Conservation (phyloP, 2,113 vertebrate genomes). For the Ramphastos sulfuratus region DNA sequence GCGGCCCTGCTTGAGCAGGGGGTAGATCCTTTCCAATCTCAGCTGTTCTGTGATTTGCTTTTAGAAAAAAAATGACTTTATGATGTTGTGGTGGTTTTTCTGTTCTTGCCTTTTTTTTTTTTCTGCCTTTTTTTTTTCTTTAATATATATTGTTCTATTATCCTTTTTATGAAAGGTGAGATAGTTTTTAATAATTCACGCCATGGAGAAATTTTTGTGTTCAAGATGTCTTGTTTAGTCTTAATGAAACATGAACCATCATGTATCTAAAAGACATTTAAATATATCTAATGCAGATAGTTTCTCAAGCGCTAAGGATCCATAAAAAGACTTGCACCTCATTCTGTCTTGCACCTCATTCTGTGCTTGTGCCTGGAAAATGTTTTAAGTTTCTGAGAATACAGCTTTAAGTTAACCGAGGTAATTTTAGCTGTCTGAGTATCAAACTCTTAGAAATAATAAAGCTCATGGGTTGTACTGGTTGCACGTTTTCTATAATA, state of each 20-base stretch:
- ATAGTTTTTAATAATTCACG: neutral
- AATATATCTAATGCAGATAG: neutral
- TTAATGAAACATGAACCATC: neutral
- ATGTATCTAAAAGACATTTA: neutral
- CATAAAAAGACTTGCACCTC: neutral
- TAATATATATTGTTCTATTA: neutral
- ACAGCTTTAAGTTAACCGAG: neutral
- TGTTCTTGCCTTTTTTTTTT: neutral
- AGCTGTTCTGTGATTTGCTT: neutral
- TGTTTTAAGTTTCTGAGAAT: neutral
- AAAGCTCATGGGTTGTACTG: neutral
- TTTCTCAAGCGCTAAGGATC: neutral
- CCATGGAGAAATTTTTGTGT: neutral
- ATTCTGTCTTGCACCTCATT: neutral
- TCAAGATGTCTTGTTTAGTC: neutral
- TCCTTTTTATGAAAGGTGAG: neutral
- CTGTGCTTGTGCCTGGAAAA: neutral
- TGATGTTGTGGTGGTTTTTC: neutral
- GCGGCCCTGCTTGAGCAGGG: neutral
- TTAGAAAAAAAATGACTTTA: neutral
- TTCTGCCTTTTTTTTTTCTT: too few relatives aligned
- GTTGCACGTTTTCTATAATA: neutral
- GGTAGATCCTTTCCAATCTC: neutral
- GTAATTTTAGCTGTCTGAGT: neutral
- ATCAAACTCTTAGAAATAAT: neutral